Evolutionary conservation across 2,113 vertebrate species (phyloP).

Genomic region (Telmatochromis brachygnathus): DNA sequence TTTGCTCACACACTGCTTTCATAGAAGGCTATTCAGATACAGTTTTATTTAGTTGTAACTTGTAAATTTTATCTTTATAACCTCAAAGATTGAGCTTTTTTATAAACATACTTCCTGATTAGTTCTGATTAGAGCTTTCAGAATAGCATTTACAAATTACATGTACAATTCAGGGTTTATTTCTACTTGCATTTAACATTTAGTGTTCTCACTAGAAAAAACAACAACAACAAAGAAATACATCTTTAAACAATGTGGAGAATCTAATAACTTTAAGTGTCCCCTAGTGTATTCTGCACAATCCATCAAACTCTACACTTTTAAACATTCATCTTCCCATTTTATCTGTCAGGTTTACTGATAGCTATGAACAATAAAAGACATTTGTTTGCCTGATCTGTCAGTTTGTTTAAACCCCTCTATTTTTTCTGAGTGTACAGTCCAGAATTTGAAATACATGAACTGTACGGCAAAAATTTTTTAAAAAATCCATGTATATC

Average conservation of each 20-base stretch:
- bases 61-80: neutral
- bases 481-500: neutral
- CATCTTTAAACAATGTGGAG: neutral
- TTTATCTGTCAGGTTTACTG: neutral
- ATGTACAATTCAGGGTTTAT: neutral
- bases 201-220: neutral
- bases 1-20: neutral
- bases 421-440: neutral
- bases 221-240: neutral
- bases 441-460: neutral
- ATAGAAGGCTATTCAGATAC: neutral
- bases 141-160: neutral
- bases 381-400: neutral
- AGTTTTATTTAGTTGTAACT: neutral
- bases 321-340: neutral
- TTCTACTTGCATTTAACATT: neutral
- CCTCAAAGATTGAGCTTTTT: neutral
- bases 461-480: neutral
- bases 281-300: neutral
- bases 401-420: neutral
- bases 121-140: neutral
- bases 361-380: neutral
- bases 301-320: neutral
- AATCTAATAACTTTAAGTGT: neutral
- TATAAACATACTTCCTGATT: neutral